phyloP scores from a whole-genome alignment of 2,888 invertebrate genomes.

The Fragum fragum region DNA sequence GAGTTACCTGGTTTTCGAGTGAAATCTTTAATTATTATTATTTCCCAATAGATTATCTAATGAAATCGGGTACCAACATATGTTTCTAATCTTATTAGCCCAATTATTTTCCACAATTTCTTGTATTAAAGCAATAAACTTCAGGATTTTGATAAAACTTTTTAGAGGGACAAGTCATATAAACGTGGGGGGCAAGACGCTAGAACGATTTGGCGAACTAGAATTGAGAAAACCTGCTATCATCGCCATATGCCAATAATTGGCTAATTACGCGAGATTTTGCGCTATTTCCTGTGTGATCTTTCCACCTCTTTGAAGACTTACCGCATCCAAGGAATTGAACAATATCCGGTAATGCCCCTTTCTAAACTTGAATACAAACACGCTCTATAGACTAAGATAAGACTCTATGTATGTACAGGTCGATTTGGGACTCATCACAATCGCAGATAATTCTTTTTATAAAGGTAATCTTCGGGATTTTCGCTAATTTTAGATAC shows the following conservation, averaged over 20 bases:
- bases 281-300: slow-evolving; percentile 18
- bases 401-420: too few species aligned
- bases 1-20: background rate
- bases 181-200: background rate
- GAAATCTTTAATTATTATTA: background rate
- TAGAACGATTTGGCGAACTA: background rate
- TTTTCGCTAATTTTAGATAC: too few species aligned
- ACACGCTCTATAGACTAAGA: too few species aligned
- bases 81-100: slow-evolving; percentile 12
- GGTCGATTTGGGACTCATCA: too few species aligned
- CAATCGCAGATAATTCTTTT: too few species aligned
- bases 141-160: too few species aligned
- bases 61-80: slow-evolving; percentile 23
- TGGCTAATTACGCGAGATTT: slow-evolving; percentile 26
- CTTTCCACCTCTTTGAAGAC: background rate
- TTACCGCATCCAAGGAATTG: slow-evolving; percentile 13
- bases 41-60: background rate
- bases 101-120: slow-evolving; percentile 5
- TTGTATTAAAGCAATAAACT: background rate
- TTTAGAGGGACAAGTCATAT: background rate
- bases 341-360: background rate
- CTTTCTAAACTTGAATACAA: too few species aligned
- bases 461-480: too few species aligned
- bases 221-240: slow-evolving; percentile 9
- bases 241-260: slow-evolving; percentile 27